Percentiles rank a stretch among this genome's conserved stretches.
phyloP scores from a whole-genome alignment of 2,888 invertebrate species.

The Ectropis crepuscularia region DNA sequence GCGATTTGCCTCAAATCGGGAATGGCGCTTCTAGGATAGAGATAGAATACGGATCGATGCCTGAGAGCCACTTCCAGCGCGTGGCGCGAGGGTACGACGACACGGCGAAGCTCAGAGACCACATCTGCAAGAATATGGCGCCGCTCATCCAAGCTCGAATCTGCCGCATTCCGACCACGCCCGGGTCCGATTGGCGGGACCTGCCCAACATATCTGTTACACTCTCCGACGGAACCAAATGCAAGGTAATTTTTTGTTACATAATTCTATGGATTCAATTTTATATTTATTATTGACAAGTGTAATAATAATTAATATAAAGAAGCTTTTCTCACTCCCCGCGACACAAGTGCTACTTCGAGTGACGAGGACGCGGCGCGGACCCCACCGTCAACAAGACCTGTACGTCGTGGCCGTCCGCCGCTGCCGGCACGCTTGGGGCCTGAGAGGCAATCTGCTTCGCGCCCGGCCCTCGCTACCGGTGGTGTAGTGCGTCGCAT shows the following conservation, averaged over 20 bases:
- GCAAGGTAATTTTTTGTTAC: constrained; percentile 69
- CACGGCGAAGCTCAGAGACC: constrained; percentile 87
- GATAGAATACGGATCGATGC: constrained; percentile 89
- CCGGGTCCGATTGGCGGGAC: constrained; percentile 94
- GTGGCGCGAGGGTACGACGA: constrained; percentile 86
- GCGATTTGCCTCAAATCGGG: constrained; percentile 90
- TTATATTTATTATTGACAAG: background rate
- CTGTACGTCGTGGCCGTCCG: no score
- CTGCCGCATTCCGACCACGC: constrained; percentile 88
- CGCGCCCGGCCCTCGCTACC: no score
- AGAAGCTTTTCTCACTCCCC: no score
- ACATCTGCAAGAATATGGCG: constrained; percentile 94
- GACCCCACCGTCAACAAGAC: no score
- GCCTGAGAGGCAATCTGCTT: no score
- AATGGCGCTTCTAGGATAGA: constrained; percentile 89
- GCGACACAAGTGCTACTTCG: no score
- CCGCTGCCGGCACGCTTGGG: no score
- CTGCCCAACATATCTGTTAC: constrained; percentile 90
- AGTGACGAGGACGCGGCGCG: no score
- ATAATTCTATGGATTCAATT: background rate
- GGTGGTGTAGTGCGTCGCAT: no score
- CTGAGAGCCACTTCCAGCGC: constrained; percentile 91
- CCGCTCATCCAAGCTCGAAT: constrained; percentile 92
- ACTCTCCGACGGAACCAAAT: constrained; percentile 88
- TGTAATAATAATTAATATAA: no score